Evolutionary conservation across 53 echinoderm and acorn worm species (phyloP).

Genomic region (Hippasteria phrygiana): DNA sequence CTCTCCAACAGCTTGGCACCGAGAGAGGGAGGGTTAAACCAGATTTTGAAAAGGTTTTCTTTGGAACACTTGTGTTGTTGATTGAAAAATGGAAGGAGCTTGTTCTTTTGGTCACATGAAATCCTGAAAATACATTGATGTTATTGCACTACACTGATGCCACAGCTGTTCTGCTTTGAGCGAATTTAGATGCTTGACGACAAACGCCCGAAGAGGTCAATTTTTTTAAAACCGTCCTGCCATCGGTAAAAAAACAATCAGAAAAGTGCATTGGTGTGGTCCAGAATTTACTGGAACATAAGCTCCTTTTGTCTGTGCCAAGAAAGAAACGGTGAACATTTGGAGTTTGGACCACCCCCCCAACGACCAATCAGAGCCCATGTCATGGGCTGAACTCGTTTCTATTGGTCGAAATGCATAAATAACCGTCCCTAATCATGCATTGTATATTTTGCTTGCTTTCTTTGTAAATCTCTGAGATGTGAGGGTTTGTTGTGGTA

Average conservation of each 20-base stretch:
- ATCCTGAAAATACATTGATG: background rate
- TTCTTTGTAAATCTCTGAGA: background rate
- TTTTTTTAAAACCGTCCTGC: slow-evolving; percentile 58
- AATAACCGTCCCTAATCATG: slow-evolving; percentile 37
- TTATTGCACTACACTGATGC: background rate
- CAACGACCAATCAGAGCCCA: background rate
- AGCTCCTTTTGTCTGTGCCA: background rate
- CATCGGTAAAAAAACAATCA: slow-evolving; percentile 54
- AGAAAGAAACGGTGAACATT: background rate
- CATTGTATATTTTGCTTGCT: slow-evolving; percentile 15
- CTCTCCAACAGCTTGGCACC: no score
- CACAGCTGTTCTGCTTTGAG: background rate
- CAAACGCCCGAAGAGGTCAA: slow-evolving; percentile 31
- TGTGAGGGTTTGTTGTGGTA: background rate
- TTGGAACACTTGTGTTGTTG: no score
- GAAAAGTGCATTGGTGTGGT: slow-evolving; percentile 31
- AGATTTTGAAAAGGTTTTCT: no score
- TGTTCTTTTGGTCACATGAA: no score
- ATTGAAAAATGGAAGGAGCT: no score
- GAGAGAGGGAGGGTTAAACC: no score
- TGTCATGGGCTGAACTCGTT: background rate
- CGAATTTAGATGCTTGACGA: background rate
- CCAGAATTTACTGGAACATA: background rate
- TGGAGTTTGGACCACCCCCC: background rate
- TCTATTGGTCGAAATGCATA: slow-evolving; percentile 28